A percentile compares a stretch with the other conserved stretches of the same genome.
These are phyloP conservation scores for Scaptomyza caliginosa DNA, from an alignment of 2,888 invertebrate genomes.

Conservation along the genomic window DNA sequence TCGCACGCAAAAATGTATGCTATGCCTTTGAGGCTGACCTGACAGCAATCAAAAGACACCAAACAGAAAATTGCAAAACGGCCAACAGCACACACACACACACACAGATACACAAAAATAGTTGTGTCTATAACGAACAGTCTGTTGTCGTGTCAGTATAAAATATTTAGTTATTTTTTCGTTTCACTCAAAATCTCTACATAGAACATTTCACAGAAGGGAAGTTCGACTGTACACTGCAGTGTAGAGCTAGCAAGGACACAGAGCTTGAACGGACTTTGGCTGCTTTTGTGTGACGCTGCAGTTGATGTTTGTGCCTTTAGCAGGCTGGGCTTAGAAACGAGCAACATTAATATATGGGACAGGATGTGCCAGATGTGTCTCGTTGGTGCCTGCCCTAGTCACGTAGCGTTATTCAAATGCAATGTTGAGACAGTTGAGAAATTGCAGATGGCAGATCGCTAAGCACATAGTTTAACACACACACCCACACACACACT, in stretches of 20 bases:
- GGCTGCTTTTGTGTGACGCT: constrained; percentile 19
- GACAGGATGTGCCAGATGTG: constrained; percentile 4
- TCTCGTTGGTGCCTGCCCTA: background rate
- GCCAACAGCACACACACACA: constrained; percentile 8
- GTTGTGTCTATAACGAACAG: background rate
- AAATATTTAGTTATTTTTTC: background rate
- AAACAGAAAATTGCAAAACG: constrained; percentile 33
- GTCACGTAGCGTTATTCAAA: constrained; percentile 20
- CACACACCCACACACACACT: background rate
- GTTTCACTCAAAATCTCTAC: background rate
- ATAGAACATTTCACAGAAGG: background rate
- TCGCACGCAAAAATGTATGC: constrained; percentile 56
- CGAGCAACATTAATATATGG: constrained; percentile 37
- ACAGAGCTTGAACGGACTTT: constrained; percentile 14
- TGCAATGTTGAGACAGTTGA: constrained; percentile 21
- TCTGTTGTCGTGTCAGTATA: background rate
- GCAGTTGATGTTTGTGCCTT: constrained; percentile 17
- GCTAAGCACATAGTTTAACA: constrained; percentile 31
- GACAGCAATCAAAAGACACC: constrained; percentile 35
- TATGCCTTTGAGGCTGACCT: constrained; percentile 47
- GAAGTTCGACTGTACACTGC: constrained; percentile 6
- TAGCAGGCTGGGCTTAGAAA: constrained; percentile 25
- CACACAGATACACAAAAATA: background rate
- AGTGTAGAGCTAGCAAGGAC: constrained; percentile 37
- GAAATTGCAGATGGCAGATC: constrained; percentile 24